phyloP scores from a whole-genome alignment of 2,797 vertebrate genomes.

The Dendrocincla fuliginosa region DNA sequence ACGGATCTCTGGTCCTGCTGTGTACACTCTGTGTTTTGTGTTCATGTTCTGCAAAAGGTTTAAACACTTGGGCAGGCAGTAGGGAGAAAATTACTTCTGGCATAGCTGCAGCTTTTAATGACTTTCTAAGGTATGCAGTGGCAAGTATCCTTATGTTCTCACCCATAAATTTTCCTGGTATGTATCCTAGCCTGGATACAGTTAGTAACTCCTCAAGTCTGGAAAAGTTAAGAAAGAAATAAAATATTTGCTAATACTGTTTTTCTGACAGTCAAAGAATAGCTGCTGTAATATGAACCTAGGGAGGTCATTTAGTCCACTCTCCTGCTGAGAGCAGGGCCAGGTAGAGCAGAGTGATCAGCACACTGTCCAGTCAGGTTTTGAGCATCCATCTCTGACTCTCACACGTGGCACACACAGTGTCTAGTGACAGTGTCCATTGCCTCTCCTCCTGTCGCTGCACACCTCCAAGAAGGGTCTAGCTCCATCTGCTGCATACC shows the following conservation, averaged over 20 bases:
- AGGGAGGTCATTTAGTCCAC: neutral
- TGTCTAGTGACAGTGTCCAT: neutral
- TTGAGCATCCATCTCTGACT: neutral
- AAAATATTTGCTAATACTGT: neutral
- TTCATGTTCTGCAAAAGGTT: neutral
- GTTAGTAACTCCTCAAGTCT: neutral
- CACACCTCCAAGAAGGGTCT: neutral
- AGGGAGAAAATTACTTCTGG: neutral
- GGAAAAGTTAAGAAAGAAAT: neutral
- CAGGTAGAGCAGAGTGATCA: neutral
- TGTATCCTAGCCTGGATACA: neutral
- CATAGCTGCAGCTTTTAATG: neutral
- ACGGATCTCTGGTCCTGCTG: neutral
- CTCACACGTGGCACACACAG: neutral
- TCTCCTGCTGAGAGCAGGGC: neutral
- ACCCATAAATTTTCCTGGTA: neutral
- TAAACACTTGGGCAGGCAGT: neutral
- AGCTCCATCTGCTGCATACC: neutral
- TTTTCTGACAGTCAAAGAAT: neutral
- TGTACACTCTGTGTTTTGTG: neutral
- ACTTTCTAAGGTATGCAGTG: neutral
- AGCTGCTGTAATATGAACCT: neutral
- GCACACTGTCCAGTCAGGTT: neutral
- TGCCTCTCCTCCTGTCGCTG: neutral
- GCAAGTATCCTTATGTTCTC: neutral